These are phyloP conservation scores for Rhopalosiphum maidis DNA, from an alignment of 1,140 invertebrate species.

Conservation along the genomic window DNA sequence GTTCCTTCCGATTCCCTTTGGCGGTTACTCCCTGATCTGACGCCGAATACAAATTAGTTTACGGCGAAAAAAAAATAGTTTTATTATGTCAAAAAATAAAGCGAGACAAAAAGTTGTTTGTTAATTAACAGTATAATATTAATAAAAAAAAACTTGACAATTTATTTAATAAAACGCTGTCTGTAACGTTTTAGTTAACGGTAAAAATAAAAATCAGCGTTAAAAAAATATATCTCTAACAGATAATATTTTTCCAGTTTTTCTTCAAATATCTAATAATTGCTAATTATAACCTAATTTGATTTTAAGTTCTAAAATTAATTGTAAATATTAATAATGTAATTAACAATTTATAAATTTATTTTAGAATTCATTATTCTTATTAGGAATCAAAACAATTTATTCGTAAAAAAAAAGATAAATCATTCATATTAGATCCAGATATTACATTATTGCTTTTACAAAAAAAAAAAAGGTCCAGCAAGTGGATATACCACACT, in stretches of 20 bases:
- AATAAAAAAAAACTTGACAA: conserved; percentile 5
- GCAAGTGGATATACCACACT: no score
- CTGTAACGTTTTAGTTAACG: not conserved
- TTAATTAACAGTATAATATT: conserved; percentile 27
- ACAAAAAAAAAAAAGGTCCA: no score
- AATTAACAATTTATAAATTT: not conserved
- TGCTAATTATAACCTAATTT: no score
- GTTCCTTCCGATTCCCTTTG: not conserved
- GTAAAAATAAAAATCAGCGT: not conserved
- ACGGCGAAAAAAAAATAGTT: not conserved
- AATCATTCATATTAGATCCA: not conserved
- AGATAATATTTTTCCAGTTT: not conserved
- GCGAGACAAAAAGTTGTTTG: conserved; percentile 1
- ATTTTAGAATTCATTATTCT: not conserved
- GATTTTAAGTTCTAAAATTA: not conserved
- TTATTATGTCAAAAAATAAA: not conserved
- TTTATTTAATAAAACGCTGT: not conserved
- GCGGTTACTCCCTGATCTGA: not conserved
- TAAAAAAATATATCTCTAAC: not conserved
- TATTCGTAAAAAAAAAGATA: not conserved
- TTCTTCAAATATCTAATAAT: not conserved
- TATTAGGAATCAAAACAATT: not conserved
- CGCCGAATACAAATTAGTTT: conserved; percentile 14
- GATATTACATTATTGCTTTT: no score
- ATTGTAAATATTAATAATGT: not conserved